Conservation (phyloP, 2,797 vertebrate genomes). For the Gallirallus australis region DNA sequence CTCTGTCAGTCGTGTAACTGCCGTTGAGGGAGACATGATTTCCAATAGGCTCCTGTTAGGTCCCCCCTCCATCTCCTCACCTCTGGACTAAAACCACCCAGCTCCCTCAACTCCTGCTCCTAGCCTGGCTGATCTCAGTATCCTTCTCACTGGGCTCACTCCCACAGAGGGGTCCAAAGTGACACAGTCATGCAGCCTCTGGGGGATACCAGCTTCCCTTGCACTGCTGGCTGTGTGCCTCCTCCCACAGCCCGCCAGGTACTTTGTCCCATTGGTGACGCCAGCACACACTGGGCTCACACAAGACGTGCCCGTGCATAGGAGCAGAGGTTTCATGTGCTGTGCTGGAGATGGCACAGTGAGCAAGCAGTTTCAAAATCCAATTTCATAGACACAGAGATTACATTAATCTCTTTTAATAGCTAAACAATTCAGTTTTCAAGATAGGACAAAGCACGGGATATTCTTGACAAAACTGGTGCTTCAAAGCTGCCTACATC, state of each 20-base stretch:
- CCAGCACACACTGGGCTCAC: not conserved
- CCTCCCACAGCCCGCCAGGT: not conserved
- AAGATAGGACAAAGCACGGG: slow-evolving; percentile 57
- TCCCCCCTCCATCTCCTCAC: not conserved
- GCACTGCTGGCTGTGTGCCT: fast-evolving
- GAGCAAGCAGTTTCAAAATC: slow-evolving; percentile 59
- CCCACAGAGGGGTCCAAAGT: fast-evolving
- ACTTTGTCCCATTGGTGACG: fast-evolving
- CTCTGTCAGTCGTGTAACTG: not conserved
- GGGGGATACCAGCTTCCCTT: not conserved
- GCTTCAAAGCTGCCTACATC: slow-evolving; percentile 53
- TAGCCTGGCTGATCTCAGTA: fast-evolving
- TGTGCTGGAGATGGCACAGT: not conserved
- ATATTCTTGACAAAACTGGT: slow-evolving; percentile 53
- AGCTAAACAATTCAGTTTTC: slow-evolving; percentile 62
- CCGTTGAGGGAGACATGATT: fast-evolving
- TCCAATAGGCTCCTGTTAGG: not conserved
- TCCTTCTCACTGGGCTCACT: not conserved
- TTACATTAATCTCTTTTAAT: slow-evolving; percentile 63
- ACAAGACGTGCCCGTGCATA: slow-evolving; percentile 1
- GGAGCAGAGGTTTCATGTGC: not conserved
- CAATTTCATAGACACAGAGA: slow-evolving; percentile 59
- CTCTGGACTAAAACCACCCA: not conserved
- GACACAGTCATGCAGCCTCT: fast-evolving
- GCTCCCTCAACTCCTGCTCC: not conserved